Base-by-base conservation (phyloP, 2,888 invertebrate species). In the Tiphia femorata region DNA sequence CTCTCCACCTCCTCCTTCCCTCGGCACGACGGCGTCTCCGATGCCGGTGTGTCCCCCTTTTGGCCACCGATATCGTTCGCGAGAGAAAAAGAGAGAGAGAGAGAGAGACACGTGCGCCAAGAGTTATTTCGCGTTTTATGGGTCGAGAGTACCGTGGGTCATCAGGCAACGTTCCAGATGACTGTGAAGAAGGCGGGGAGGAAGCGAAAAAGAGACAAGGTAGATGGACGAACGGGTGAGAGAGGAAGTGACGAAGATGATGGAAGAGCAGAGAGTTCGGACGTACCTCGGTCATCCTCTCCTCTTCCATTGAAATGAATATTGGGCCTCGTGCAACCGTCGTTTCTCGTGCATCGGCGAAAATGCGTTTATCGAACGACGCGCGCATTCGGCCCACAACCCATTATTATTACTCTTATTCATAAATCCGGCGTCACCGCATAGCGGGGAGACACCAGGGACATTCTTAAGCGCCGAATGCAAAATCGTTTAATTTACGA, bases 111-210 rank as follows among this genome's bases (percentile, higher is more conserved):
- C n/a, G 62, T n/a, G n/a, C n/a, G 61, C 75, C 74, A 76, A 80
- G 82, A 82, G 79, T 82, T 82, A 82, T 82, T 81, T 79, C 77
- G 73, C 72, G 75, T 79, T 82, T 81, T 82, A 81, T 81, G 79
- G 79, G 68, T 76, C 73, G 73, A 63, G 69, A 72, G 70, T 68
- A 49, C 54, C 68, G 57, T 43, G 65, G 68, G 67, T 72, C 72
- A 76, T 71, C 78, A 78, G 80, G 79, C 80, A 76, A 55, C 75
- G 70, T 76, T 79, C 75, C 78, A 77, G 77, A 76, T 77, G 55
- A 70, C 49, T 61, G 65, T 56, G 61, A 56, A 56, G 53, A 64
- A 64, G 55, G 51, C 42, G 46, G 16, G 23, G 12, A 29, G 29
- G 21, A 19, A 41, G 30, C 37, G 60, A n/a, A n/a, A n/a, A n/a